Percentiles rank a stretch among this genome's conserved stretches.
These are phyloP conservation scores for Euzophera pinguis DNA, from an alignment of 2,888 invertebrate genomes.

Conservation along the genomic window DNA sequence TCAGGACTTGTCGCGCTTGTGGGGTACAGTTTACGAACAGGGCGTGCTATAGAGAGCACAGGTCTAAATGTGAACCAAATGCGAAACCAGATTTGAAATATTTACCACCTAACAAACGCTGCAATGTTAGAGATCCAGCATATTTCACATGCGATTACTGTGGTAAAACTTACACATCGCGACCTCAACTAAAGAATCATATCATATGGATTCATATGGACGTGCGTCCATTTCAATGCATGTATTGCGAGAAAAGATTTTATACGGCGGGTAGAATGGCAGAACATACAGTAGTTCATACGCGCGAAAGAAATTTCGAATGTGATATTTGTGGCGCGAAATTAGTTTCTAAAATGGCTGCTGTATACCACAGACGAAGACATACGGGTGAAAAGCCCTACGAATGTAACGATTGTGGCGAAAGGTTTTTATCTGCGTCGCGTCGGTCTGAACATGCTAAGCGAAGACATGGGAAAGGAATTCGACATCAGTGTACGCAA, in stretches of 20 bases:
- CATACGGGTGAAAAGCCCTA: slow-evolving; percentile 73
- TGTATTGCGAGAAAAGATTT: slow-evolving; percentile 73
- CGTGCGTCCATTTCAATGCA: slow-evolving; percentile 69
- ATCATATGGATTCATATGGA: slow-evolving; percentile 74
- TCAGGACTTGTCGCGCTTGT: slow-evolving; percentile 58
- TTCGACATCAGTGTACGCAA: slow-evolving; percentile 41
- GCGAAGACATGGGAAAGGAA: slow-evolving; percentile 57
- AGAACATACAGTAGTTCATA: slow-evolving; percentile 76
- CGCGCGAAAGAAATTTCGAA: slow-evolving; percentile 70
- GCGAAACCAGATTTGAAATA: slow-evolving; percentile 51
- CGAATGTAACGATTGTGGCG: slow-evolving; percentile 62
- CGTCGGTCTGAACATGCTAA: slow-evolving; percentile 64
- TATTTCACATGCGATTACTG: slow-evolving; percentile 64
- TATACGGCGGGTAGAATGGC: slow-evolving; percentile 71
- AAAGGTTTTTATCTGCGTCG: slow-evolving; percentile 63
- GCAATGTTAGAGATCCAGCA: slow-evolving; percentile 62
- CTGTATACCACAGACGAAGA: slow-evolving; percentile 63
- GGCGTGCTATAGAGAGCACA: slow-evolving; percentile 61
- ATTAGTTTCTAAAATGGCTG: slow-evolving; percentile 67
- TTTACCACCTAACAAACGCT: slow-evolving; percentile 45
- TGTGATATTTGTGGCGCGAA: slow-evolving; percentile 75
- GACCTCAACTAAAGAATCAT: slow-evolving; percentile 66
- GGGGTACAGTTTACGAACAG: slow-evolving; percentile 60
- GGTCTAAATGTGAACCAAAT: slow-evolving; percentile 58
- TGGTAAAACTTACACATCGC: slow-evolving; percentile 52